A percentile compares a stretch with the other conserved stretches of the same genome.
Conservation (phyloP, 2,797 vertebrate genomes). For the Sparidentex hasta region DNA sequence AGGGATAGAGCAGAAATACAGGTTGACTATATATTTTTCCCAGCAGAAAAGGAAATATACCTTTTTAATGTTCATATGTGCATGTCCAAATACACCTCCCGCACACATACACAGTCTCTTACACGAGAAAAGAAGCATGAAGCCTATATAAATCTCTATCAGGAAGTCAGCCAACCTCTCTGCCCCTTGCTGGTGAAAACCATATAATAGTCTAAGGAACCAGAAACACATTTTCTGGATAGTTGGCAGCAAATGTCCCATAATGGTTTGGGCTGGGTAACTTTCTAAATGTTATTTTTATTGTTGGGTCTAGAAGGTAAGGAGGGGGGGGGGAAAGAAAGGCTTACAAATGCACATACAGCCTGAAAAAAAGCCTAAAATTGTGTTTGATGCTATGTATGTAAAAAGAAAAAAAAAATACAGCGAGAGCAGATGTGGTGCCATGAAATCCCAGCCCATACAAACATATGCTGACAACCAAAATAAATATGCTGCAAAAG, state of each 20-base stretch:
- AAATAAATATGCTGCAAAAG: slow-evolving; percentile 73
- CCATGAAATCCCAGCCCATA: slow-evolving; percentile 55
- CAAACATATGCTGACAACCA: slow-evolving; percentile 69
- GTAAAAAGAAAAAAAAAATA: slow-evolving; percentile 34
- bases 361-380: slow-evolving; percentile 32
- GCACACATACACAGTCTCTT: slow-evolving; percentile 48
- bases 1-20: slow-evolving; percentile 39
- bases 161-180: slow-evolving; percentile 80
- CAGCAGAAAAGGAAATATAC: slow-evolving; percentile 60
- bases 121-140: slow-evolving; percentile 64
- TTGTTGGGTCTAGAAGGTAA: slow-evolving; percentile 65
- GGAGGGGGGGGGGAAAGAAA: slow-evolving; percentile 7
- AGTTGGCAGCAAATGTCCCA: slow-evolving; percentile 85
- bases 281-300: slow-evolving; percentile 81
- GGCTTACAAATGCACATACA: slow-evolving; percentile 53
- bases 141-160: slow-evolving; percentile 85
- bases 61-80: slow-evolving; percentile 50
- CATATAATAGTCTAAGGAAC: slow-evolving; percentile 81
- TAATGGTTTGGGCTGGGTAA: slow-evolving; percentile 80
- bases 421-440: slow-evolving; percentile 51
- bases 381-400: slow-evolving; percentile 45
- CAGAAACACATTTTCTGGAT: slow-evolving; percentile 87
- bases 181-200: slow-evolving; percentile 80
- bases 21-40: slow-evolving; percentile 55
- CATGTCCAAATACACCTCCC: slow-evolving; percentile 44